Conservation (phyloP, 1,140 invertebrate genomes). For the Drosophila bipectinata region DNA sequence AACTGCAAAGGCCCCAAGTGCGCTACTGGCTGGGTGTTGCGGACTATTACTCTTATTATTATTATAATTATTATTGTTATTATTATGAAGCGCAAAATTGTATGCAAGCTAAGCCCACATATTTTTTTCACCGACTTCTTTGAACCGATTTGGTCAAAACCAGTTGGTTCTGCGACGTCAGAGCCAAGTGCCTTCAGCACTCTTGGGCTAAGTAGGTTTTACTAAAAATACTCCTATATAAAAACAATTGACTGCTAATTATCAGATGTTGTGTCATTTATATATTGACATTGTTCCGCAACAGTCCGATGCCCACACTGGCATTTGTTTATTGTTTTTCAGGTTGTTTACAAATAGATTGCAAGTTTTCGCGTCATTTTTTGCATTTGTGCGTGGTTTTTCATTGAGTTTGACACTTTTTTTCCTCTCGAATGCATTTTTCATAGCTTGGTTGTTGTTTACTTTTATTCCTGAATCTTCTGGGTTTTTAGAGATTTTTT, state of each 20-base stretch:
- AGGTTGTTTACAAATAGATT: conserved; percentile 18
- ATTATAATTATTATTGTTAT: conserved; percentile 40
- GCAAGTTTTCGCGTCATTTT: neutral
- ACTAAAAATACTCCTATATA: neutral
- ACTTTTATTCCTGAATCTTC: neutral
- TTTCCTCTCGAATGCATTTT: too few relatives aligned
- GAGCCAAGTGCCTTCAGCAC: conserved; percentile 3
- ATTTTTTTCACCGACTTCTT: conserved; percentile 11
- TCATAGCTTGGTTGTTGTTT: neutral
- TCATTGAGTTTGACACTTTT: conserved; percentile 1
- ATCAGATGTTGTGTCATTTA: conserved; percentile 3
- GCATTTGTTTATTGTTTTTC: neutral
- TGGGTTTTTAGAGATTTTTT: neutral
- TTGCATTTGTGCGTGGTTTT: neutral
- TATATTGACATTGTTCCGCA: neutral
- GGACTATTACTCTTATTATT: conserved; percentile 40
- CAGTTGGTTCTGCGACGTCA: conserved; percentile 40
- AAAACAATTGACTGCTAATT: conserved; percentile 18
- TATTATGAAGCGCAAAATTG: conserved; percentile 46
- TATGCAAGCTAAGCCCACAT: conserved; percentile 55
- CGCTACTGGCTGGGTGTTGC: conserved; percentile 24
- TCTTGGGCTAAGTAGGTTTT: conserved; percentile 8
- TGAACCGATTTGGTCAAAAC: conserved; percentile 56
- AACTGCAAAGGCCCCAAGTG: conserved; percentile 61
- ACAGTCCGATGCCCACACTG: neutral